A percentile compares a stretch with the other conserved stretches of the same genome.
phyloP scores from a whole-genome alignment of 2,113 vertebrate species.

The Trinectes maculatus region DNA sequence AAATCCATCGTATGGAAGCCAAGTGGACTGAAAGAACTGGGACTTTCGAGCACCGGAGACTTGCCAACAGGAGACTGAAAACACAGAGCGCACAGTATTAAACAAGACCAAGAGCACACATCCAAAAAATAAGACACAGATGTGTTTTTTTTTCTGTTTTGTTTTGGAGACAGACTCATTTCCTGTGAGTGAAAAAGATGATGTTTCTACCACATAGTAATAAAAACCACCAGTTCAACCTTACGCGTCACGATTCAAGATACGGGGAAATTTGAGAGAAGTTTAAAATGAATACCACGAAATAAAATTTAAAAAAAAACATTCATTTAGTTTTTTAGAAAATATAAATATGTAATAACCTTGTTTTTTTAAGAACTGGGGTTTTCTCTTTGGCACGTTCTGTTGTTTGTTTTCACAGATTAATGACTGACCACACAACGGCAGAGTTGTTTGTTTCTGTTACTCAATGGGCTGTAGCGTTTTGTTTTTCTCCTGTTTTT shows the following conservation, averaged over 20 bases:
- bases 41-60: conserved; percentile 62
- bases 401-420: conserved; percentile 36
- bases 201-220: conserved; percentile 79
- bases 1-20: conserved; percentile 48
- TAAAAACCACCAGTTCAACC: conserved; percentile 82
- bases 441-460: conserved; percentile 44
- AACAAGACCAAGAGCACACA: conserved; percentile 60
- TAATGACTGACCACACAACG: conserved; percentile 44
- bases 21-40: conserved; percentile 57
- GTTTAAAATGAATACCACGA: conserved; percentile 82
- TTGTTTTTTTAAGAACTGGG: conserved; percentile 83
- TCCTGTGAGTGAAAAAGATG: conserved; percentile 67
- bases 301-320: no score
- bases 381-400: conserved; percentile 76
- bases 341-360: conserved; percentile 87
- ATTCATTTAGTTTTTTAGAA: conserved; percentile 91
- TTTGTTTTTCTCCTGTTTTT: conserved; percentile 14
- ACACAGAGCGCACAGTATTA: conserved; percentile 69
- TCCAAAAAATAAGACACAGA: conserved; percentile 72
- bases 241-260: conserved; percentile 86
- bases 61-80: conserved; percentile 66
- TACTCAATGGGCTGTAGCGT: conserved; percentile 63
- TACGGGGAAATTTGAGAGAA: conserved; percentile 83
- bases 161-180: conserved; percentile 76
- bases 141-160: conserved; percentile 47